phyloP scores from a whole-genome alignment of 2,113 vertebrate species.

The Ceyx melanurus region DNA sequence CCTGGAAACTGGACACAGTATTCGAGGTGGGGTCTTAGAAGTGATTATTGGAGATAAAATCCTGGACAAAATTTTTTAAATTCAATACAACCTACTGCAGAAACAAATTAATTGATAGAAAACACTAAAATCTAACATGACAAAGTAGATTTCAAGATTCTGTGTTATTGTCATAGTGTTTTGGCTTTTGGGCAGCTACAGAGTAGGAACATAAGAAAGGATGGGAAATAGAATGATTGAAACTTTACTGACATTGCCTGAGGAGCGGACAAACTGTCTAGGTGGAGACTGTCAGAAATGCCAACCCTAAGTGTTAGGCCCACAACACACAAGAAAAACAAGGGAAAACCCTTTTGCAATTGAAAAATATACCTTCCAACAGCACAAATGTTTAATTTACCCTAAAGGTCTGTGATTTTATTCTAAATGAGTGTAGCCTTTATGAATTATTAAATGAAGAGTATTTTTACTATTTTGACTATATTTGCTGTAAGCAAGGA shows the following conservation, averaged over 20 bases:
- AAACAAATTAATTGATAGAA: not conserved
- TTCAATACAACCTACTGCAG: not conserved
- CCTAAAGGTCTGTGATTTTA: not conserved
- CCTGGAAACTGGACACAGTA: not conserved
- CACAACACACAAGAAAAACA: not conserved
- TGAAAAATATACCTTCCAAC: not conserved
- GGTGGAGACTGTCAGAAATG: not conserved
- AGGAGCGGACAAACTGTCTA: not conserved
- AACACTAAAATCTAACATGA: not conserved
- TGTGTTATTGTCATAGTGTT: accelerated
- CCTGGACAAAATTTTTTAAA: not conserved
- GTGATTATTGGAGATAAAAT: not conserved
- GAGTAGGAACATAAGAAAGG: not conserved
- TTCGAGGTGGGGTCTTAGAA: no score
- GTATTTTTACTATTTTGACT: not conserved
- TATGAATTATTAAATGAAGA: not conserved
- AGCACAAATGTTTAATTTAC: not conserved
- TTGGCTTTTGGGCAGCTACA: not conserved
- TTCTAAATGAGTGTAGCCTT: not conserved
- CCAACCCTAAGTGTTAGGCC: not conserved
- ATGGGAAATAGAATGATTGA: not conserved
- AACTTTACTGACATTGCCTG: not conserved
- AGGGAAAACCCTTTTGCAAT: not conserved
- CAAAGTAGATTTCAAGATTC: not conserved
- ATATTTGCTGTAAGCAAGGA: not conserved